Evolutionary conservation across 2,113 vertebrate genomes (phyloP), one percentile per base, ranked within the genome.

Genomic region (Grus americana): DNA sequence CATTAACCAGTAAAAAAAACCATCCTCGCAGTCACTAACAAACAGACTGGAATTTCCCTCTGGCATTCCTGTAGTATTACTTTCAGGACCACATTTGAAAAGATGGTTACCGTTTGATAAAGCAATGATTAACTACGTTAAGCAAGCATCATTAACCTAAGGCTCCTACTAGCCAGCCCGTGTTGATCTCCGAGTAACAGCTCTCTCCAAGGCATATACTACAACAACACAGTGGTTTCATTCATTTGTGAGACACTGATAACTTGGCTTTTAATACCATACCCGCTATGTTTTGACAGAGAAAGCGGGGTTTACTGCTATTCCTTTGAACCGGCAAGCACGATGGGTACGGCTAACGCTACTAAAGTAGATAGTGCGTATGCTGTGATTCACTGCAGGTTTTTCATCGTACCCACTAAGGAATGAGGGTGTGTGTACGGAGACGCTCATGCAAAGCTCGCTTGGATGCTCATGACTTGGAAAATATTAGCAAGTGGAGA

Each of bases 1-100:
- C 79, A 86, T 95, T 92, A 95, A 96, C 87, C 80, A 89, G 61
- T 36, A 81, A 90, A 93, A 90, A 93, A 93, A 96, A 72, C 11
- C 80, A 72, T 36, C 84, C 86, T 67, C 1, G 0, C 61, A 79
- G 90, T 65, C 94, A 92, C 89, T 80, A 95, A 79, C 40, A 92
- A 78, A 79, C 71, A 86, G 75, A 91, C 74, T 90, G 92, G 92
- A 96, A 96, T 62, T 90, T 94, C 74, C 87, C 92, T 55, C 84
- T 3, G 11, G 91, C 79, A 90, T 95, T 97, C 78, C 29, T 85
- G 62, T 13, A 85, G 68, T 7, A 67, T 85, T 93, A 62, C 70
- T 70, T 73, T 86, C 62, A 50, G 78, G 58, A 82, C 20, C 42
- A 62, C 79, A 34, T 9, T 82, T 88, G 59, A 83, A 61, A 75